Base-by-base conservation (phyloP, 2,797 vertebrate genomes). In the Pteronotus mesoamericanus region DNA sequence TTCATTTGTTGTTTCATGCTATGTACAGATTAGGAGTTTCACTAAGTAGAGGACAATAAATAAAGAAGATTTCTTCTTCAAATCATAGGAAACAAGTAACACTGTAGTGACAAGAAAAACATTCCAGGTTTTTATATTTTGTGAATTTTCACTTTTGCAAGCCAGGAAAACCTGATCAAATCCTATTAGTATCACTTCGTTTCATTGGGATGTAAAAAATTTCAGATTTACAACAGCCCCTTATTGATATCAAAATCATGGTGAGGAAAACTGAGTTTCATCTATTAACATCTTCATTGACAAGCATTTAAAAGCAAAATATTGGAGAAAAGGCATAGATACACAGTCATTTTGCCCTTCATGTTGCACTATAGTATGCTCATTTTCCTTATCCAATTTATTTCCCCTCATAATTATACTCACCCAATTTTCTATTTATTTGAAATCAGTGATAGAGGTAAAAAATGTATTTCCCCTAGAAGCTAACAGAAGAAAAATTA, bases 161-260 rank as follows among this genome's bases (percentile, higher is more conserved):
- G 55, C 14, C 55, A 89, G 18, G 26, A 93, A 93, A 83, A 69
- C 29, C 64, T 69, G 19, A 79, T 91, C n/a, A 89, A 96, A 74
- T 57, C 64, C n/a, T n/a, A 66, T 79, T 22, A 14, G 5, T 42
- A 48, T 77, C 42, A 5, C 8, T 93, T 93, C 37, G 80, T 71
- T 94, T 75, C 19, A 66, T 2, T 44, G 2, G 44, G 22, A 85
- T 71, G 18, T 57, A 74, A 93, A 66, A 6, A 84, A 71, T 68
- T 92, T 96, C 44, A 86, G 18, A 55, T 55, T 91, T 84, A 15
- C 9, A 86, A 46, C 16, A 69, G 24, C 83, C 39, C 44, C 22
- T 82, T 94, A 44, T 69, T 68, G 79, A 91, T 34, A 69, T 37
- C 72, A 88, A 71, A 71, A n/a, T 44, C 18, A 57, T 66, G 42